These are phyloP conservation scores for Colossoma macropomum DNA, from an alignment of 2,113 vertebrate genomes.

Conservation along the genomic window DNA sequence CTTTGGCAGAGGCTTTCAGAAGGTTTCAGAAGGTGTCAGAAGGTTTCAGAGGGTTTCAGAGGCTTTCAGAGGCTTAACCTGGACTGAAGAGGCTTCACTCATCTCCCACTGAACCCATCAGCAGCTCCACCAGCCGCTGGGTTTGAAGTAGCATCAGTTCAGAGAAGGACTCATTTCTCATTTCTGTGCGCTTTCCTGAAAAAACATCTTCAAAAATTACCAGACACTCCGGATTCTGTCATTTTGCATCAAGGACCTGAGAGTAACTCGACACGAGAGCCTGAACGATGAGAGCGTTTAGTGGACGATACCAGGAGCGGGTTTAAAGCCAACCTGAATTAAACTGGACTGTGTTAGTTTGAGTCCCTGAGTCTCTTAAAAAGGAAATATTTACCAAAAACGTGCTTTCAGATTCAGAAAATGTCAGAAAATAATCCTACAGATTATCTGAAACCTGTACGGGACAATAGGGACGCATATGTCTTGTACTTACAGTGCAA, in stretches of 20 bases:
- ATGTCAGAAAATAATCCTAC: no score
- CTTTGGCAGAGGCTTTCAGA: background rate
- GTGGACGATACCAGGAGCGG: no score
- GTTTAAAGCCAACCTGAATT: no score
- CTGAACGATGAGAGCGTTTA: no score
- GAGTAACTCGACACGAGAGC: background rate
- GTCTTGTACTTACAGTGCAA: no score
- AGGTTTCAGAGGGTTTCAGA: background rate
- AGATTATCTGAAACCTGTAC: no score
- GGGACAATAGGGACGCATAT: no score
- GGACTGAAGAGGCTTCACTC: slow-evolving; percentile 35
- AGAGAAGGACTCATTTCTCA: slow-evolving; percentile 28
- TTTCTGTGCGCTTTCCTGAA: slow-evolving; percentile 21
- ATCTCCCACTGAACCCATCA: slow-evolving; percentile 29
- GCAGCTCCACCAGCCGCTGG: background rate
- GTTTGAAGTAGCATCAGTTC: slow-evolving; percentile 23
- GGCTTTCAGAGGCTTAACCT: background rate
- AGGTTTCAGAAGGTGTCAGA: background rate
- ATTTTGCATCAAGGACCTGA: slow-evolving; percentile 18
- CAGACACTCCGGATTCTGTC: background rate
- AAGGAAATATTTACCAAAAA: no score
- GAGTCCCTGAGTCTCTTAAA: no score
- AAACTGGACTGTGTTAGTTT: no score
- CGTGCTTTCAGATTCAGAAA: no score
- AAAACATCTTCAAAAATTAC: background rate